These are phyloP conservation scores for Pammene aurita DNA, from an alignment of 2,888 invertebrate genomes.

Conservation along the genomic window DNA sequence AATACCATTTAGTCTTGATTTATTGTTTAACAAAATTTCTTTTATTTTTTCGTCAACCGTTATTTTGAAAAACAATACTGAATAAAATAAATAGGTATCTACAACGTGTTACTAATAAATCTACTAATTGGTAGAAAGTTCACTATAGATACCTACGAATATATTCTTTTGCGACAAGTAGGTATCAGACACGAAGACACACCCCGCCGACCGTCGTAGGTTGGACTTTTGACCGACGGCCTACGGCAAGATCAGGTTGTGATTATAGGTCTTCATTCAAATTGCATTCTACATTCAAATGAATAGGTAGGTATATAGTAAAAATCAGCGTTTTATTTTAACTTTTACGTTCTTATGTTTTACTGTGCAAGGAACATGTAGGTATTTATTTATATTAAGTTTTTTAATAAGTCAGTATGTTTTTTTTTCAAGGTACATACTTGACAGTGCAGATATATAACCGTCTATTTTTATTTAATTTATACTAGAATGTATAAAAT, in stretches of 20 bases:
- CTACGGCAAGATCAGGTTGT: background rate
- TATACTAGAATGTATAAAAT: too few relatives aligned
- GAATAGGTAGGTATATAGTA: background rate
- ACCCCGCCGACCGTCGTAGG: background rate
- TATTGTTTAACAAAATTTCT: too few relatives aligned
- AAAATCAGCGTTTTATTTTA: too few relatives aligned
- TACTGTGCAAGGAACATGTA: background rate
- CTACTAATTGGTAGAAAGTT: background rate
- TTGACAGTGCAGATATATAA: too few relatives aligned
- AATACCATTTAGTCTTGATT: too few relatives aligned
- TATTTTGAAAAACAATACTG: too few relatives aligned
- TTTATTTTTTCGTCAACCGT: too few relatives aligned
- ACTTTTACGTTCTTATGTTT: background rate
- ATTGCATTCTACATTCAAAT: background rate
- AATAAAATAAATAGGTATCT: too few relatives aligned
- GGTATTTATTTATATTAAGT: too few relatives aligned
- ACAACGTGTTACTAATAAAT: too few relatives aligned
- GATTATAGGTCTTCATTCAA: constrained; percentile 6
- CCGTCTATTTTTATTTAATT: background rate
- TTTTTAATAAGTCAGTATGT: too few relatives aligned
- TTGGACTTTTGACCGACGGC: constrained; percentile 6
- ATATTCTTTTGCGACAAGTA: constrained; percentile 14
- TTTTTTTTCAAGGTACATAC: too few relatives aligned
- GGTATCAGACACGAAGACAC: constrained; percentile 9
- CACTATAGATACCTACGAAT: background rate